These are phyloP conservation scores for Acronicta leporina DNA, from an alignment of 2,888 invertebrate genomes.

Conservation along the genomic window DNA sequence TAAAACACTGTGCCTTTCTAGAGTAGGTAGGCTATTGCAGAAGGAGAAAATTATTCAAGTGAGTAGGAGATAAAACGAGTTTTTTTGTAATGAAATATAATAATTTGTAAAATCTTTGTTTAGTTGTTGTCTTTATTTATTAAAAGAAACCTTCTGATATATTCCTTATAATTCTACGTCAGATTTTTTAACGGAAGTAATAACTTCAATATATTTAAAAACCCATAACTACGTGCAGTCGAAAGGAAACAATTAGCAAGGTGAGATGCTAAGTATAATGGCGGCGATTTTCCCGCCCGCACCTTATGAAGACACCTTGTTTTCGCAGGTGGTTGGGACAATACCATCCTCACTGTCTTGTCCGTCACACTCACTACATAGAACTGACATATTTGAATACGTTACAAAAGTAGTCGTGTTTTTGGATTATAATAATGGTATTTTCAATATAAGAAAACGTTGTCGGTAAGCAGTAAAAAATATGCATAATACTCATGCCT, in stretches of 20 bases:
- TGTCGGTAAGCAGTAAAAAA: too few species aligned
- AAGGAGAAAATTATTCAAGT: too few species aligned
- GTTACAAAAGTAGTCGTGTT: conserved; percentile 2
- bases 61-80: too few species aligned
- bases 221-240: conserved; percentile 38
- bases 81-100: too few species aligned
- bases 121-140: neutral
- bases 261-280: conserved; percentile 70
- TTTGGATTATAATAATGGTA: neutral
- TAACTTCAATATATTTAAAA: conserved; percentile 34
- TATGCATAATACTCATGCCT: too few species aligned
- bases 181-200: conserved; percentile 27
- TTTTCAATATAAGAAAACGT: neutral
- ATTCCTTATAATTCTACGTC: conserved; percentile 4
- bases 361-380: conserved; percentile 12
- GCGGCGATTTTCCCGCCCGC: conserved; percentile 68
- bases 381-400: conserved; percentile 14
- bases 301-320: conserved; percentile 64
- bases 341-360: conserved; percentile 39
- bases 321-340: conserved; percentile 70
- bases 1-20: too few species aligned
- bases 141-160: neutral
- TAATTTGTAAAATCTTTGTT: too few species aligned
- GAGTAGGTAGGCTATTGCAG: too few species aligned
- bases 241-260: conserved; percentile 85